phyloP scores from a whole-genome alignment of 2,797 vertebrate species.

The Rhincodon typus region DNA sequence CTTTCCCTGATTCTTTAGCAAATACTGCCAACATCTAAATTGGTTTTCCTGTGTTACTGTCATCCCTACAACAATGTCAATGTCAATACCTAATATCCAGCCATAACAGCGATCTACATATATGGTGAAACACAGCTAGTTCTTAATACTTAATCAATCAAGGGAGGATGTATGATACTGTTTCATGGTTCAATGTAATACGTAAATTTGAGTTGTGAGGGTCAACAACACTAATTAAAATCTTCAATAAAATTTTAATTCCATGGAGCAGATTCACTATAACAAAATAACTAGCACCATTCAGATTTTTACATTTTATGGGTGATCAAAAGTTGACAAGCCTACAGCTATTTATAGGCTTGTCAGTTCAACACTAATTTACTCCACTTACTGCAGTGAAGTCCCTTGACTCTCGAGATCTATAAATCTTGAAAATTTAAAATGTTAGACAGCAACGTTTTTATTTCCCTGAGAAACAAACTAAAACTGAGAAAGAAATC shows the following conservation, averaged over 20 bases:
- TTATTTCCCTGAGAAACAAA: neutral
- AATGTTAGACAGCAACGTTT: neutral
- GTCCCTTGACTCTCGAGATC: neutral
- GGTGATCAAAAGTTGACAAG: neutral
- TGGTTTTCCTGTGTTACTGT: neutral
- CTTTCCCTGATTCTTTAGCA: neutral
- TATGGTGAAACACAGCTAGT: neutral
- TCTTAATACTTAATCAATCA: neutral
- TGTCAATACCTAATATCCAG: neutral
- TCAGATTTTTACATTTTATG: neutral
- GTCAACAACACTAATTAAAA: slow-evolving; percentile 15
- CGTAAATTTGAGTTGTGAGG: neutral
- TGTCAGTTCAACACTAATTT: neutral
- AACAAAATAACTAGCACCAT: neutral
- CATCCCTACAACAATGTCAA: neutral
- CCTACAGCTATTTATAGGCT: neutral
- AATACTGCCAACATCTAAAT: neutral
- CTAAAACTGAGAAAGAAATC: neutral
- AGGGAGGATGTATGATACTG: neutral
- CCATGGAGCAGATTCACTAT: neutral
- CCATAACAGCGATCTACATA: neutral
- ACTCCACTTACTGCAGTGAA: neutral
- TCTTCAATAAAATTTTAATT: slow-evolving; percentile 6
- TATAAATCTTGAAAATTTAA: neutral
- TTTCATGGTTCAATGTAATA: neutral